phyloP scores from a whole-genome alignment of 2,113 vertebrate species.

The Vimba vimba region DNA sequence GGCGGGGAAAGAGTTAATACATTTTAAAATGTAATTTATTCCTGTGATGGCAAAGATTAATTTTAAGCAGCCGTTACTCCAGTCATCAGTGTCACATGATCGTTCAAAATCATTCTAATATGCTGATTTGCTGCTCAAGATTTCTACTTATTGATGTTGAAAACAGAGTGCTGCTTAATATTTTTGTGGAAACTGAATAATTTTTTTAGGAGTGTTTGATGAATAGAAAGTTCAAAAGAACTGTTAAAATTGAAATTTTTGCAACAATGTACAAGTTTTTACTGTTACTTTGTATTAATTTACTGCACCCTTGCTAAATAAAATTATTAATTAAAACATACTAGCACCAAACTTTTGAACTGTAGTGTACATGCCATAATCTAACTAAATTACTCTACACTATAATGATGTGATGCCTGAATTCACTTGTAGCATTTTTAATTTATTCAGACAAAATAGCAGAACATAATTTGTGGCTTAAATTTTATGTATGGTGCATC shows the following conservation, averaged over 20 bases:
- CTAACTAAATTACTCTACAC: too few species aligned
- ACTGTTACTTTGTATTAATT: not conserved
- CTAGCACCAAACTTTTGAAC: too few species aligned
- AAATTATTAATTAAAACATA: not conserved
- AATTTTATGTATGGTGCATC: too few species aligned
- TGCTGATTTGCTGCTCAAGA: not conserved
- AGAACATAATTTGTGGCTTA: too few species aligned
- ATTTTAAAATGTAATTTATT: not conserved
- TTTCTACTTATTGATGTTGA: not conserved
- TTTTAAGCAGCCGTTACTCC: not conserved
- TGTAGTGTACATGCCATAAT: too few species aligned
- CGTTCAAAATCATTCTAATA: not conserved
- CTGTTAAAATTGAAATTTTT: not conserved
- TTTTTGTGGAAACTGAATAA: not conserved
- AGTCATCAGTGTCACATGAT: not conserved
- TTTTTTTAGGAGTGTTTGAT: not conserved
- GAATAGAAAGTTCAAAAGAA: not conserved
- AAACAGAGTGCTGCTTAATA: not conserved
- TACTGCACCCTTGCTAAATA: not conserved
- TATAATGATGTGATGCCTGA: too few species aligned
- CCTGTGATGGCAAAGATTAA: not conserved
- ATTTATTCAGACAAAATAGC: too few species aligned
- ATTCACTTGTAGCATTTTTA: too few species aligned
- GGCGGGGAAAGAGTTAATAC: too few species aligned
- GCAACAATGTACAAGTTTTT: not conserved